These are phyloP conservation scores for Tupaia chinensis DNA, from an alignment of 2,113 vertebrate species.

Conservation along the genomic window DNA sequence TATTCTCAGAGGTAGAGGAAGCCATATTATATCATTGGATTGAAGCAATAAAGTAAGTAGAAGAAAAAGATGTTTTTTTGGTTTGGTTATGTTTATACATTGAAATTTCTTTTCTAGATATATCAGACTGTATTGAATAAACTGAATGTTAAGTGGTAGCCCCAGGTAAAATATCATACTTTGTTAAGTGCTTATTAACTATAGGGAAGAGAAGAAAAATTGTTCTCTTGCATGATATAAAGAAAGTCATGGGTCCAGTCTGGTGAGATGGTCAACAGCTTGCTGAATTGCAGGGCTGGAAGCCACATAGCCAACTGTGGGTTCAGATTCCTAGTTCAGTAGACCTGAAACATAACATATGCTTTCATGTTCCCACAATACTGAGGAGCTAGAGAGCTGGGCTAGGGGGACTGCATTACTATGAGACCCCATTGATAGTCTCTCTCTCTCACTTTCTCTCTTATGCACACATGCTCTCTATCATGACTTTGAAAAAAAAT, in stretches of 20 bases:
- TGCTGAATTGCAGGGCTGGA: too few relatives aligned
- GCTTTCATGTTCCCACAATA: too few relatives aligned
- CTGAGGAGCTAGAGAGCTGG: too few relatives aligned
- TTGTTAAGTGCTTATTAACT: background rate
- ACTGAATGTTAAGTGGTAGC: background rate
- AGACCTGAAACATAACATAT: too few relatives aligned
- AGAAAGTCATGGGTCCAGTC: too few relatives aligned
- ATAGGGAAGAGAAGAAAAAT: background rate
- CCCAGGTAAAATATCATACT: background rate
- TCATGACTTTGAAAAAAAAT: background rate
- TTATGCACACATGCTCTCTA: too few relatives aligned
- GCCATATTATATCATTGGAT: background rate
- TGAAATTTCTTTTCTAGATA: background rate
- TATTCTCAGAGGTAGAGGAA: constrained; percentile 52
- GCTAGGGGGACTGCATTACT: too few relatives aligned
- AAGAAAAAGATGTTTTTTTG: background rate
- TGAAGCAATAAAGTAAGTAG: constrained; percentile 52
- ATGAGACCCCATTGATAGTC: too few relatives aligned
- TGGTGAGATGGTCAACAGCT: too few relatives aligned
- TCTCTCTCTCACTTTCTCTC: too few relatives aligned
- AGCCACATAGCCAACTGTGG: too few relatives aligned
- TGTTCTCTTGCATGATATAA: background rate
- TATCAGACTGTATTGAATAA: background rate
- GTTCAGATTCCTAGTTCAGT: too few relatives aligned
- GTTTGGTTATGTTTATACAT: constrained; percentile 7